Base-by-base conservation (phyloP, 2,797 vertebrate species). In the Urosaurus nigricauda region DNA sequence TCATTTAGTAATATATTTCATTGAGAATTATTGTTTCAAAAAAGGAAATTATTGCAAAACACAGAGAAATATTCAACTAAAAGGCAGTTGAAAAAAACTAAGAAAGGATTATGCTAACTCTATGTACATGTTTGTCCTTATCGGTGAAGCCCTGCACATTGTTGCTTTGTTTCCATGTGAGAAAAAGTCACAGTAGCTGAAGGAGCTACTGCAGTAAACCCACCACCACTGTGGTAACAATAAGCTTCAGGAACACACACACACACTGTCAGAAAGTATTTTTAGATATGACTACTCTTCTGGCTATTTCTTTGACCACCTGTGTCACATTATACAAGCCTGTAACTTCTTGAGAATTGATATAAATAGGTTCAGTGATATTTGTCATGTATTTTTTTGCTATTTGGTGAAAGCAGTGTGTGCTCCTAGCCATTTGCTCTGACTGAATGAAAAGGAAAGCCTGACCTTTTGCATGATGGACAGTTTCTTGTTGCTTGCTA, bases 161-260 rank as follows among this genome's bases (percentile, higher is more conserved):
- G 68, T 47, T 79, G 9, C 17, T 1, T 17, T 63, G 21, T 0
- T 5, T 0, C 16, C 7, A 63, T 53, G 88, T 60, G 13, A 8
- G 29, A 87, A 86, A 4, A 92, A 82, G 89, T 1, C 1, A 71
- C 4, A 19, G 0, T 1, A 83, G 65, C 47, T 79, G 29, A 84
- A 81, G 53, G 21, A 91, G 43, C 11, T 89, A 19, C 79, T 88
- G 32, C 2, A 84, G n/a, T 60, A 51, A 82, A 0, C 8, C 81
- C 35, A 12, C 16, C 0, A 4, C 35, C 58, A 3, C 2, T 19
- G n/a, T 12, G 2, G 21, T 89, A 65, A 65, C 88, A 17, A 21
- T 17, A 79, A 91, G 74, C 58, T 86, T 26, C 78, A 40, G n/a
- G 8, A 70, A 70, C 77, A 6, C 71, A 84, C 89, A 80, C 90